Conservation (phyloP, 2,113 vertebrate genomes). For the Protomyctophum bolini region DNA sequence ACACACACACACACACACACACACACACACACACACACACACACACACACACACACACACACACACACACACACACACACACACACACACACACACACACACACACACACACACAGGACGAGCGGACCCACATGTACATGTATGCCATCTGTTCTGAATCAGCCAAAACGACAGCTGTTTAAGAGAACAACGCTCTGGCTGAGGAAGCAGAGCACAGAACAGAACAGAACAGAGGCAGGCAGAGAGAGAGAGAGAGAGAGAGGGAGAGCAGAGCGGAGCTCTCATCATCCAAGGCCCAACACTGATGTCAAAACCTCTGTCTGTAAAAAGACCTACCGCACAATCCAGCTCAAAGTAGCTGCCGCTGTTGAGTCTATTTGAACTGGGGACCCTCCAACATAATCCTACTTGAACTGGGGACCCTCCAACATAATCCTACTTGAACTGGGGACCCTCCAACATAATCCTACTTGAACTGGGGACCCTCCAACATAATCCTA, state of each 20-base stretch:
- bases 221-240: constrained; percentile 9
- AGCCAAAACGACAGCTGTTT: constrained; percentile 81
- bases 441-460: too few species aligned
- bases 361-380: too few species aligned
- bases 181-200: constrained; percentile 78
- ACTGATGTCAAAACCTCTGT: constrained; percentile 55
- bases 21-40: too few species aligned
- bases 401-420: too few species aligned
- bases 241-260: too few species aligned
- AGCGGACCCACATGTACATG: constrained; percentile 66
- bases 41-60: constrained; percentile 14
- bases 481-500: too few species aligned
- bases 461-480: too few species aligned
- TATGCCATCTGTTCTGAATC: constrained; percentile 82
- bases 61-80: constrained; percentile 43
- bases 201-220: constrained; percentile 57
- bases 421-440: too few species aligned
- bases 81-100: constrained; percentile 30
- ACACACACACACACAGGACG: constrained; percentile 59
- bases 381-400: too few species aligned
- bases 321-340: constrained; percentile 38
- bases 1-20: too few species aligned
- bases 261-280: constrained; percentile 45
- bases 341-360: too few species aligned
- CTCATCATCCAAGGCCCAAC: constrained; percentile 71